Evolutionary conservation across 1,140 invertebrate species (phyloP).

Genomic region (Hirudo medicinalis): DNA sequence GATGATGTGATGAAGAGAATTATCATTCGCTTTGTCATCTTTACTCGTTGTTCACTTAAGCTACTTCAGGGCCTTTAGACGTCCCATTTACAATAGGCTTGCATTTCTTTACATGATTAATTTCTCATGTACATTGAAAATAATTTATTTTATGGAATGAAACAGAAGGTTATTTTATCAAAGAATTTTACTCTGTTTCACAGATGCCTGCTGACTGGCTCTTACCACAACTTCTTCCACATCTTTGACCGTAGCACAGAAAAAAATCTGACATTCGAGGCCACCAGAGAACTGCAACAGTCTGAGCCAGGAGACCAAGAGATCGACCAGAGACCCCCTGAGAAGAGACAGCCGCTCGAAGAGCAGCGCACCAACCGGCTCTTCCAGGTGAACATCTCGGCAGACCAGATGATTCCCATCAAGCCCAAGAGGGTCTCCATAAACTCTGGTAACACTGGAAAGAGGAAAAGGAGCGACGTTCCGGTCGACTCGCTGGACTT

Average conservation of each 20-base stretch:
- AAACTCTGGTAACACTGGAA: slow-evolving; percentile 47
- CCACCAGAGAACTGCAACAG: slow-evolving; percentile 65
- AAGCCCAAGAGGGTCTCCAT: slow-evolving; percentile 52
- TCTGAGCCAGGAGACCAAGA: slow-evolving; percentile 56
- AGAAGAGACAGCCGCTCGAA: neutral
- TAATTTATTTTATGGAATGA: no score
- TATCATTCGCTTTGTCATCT: no score
- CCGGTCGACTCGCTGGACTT: slow-evolving; percentile 96
- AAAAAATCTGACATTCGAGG: slow-evolving; percentile 62
- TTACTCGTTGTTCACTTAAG: no score
- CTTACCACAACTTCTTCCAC: slow-evolving; percentile 99
- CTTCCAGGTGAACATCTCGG: no score
- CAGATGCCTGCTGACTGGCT: slow-evolving; percentile 91
- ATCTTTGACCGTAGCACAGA: slow-evolving; percentile 80
- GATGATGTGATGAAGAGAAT: no score
- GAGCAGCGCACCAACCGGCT: no score
- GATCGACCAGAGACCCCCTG: neutral
- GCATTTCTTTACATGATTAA: no score
- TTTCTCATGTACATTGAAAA: no score
- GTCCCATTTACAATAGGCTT: no score
- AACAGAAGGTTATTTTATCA: no score
- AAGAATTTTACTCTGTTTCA: slow-evolving; percentile 13
- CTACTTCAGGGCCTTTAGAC: no score
- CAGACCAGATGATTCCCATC: slow-evolving; percentile 44
- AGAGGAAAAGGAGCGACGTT: slow-evolving; percentile 97